These are phyloP conservation scores for Lateolabrax maculatus DNA, from an alignment of 2,797 vertebrate genomes.

Conservation along the genomic window DNA sequence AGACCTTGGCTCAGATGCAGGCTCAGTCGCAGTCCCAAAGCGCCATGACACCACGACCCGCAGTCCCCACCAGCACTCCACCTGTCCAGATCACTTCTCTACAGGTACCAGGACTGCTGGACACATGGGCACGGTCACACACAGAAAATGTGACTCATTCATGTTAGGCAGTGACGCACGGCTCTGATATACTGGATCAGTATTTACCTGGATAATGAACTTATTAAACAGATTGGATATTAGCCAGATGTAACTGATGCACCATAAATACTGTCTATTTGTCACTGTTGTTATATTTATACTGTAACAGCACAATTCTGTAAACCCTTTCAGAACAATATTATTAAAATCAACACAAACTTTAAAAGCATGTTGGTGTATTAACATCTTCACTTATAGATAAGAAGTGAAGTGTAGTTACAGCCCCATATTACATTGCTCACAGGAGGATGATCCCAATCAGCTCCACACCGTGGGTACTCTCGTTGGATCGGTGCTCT, in stretches of 20 bases:
- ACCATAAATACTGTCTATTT: not conserved
- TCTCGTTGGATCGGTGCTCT: not conserved
- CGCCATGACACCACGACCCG: conserved; percentile 92
- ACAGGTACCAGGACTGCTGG: conserved; percentile 82
- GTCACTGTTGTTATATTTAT: not conserved
- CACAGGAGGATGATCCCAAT: not conserved
- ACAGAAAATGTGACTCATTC: conserved; percentile 16
- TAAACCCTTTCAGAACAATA: not conserved
- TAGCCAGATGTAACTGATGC: not conserved
- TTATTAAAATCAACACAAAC: not conserved
- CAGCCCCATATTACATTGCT: not conserved
- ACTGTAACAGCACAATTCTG: not conserved
- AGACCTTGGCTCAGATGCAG: conserved; percentile 95
- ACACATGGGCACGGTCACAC: not conserved
- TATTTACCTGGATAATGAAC: not conserved
- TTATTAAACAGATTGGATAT: not conserved
- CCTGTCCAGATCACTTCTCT: conserved; percentile 92
- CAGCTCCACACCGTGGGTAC: not conserved
- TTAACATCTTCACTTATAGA: not conserved
- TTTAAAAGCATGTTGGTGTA: not conserved
- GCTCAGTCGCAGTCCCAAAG: conserved; percentile 94
- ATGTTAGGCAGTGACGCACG: not conserved
- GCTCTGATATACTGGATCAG: not conserved
- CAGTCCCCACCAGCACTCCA: conserved; percentile 91
- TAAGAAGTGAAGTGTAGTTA: not conserved